Conservation (phyloP, 2,797 vertebrate genomes). For the Basileuterus tristriatus region DNA sequence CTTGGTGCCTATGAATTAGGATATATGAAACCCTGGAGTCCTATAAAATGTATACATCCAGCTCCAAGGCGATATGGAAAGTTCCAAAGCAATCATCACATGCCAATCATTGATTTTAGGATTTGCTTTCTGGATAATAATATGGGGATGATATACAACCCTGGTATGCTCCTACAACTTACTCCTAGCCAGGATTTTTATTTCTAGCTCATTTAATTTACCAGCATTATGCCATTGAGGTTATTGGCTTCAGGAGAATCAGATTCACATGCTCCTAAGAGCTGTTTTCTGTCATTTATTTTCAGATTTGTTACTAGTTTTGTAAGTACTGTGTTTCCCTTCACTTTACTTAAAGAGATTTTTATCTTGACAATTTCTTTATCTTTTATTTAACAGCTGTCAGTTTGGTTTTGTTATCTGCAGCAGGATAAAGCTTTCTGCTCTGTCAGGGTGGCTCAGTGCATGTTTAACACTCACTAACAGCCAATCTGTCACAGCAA, state of each 20-base stretch:
- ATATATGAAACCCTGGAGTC: conserved; percentile 38
- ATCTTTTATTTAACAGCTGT: background rate
- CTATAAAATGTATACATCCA: background rate
- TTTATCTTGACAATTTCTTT: conserved; percentile 2
- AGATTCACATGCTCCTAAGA: background rate
- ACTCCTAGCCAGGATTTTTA: background rate
- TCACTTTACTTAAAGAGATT: conserved; percentile 6
- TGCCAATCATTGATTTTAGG: conserved; percentile 35
- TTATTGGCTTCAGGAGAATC: conserved; percentile 13
- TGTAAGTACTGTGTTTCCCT: background rate
- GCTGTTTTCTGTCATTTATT: conserved; percentile 1
- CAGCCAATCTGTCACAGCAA: background rate
- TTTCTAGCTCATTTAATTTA: background rate
- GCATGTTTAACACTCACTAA: background rate
- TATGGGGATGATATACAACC: conserved; percentile 12
- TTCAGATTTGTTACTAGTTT: conserved; percentile 39
- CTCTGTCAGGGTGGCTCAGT: conserved; percentile 6
- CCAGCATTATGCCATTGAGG: background rate
- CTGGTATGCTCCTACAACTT: background rate
- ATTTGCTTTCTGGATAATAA: conserved; percentile 47
- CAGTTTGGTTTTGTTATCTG: background rate
- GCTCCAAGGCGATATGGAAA: background rate
- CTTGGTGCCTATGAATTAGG: background rate
- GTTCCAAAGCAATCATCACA: conserved; percentile 31
- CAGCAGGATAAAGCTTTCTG: conserved; percentile 13